Evolutionary conservation across 2,888 invertebrate species (phyloP), one percentile per base, ranked within the genome.

Genomic region (Exephanes ischioxanthus): DNA sequence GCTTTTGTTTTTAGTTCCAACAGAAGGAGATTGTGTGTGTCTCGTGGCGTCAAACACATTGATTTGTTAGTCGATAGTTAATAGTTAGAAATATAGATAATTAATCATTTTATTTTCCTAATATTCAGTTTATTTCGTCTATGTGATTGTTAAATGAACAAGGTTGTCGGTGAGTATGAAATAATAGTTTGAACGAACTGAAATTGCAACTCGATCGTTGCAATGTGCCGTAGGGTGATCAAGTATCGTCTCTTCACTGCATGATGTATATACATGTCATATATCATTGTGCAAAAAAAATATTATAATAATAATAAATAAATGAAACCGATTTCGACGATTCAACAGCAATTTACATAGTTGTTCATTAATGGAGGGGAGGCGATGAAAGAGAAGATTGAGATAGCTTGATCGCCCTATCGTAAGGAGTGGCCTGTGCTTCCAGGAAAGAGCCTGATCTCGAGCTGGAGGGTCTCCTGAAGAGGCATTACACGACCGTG

Each of bases 401-500:
- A 82, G 53, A 83, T 61, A 70, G 84, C 80, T 72, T 87, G 91
- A 91, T 92, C 90, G 89, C 88, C 89, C 85, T 88, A 90, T 92
- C 91, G 91, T 92, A 92, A 93, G 93, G 92, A 92, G 92, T 93
- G 91, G 90, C 92, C 92, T 94, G 90, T 93, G 92, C 91, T 95
- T 97, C 95, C 97, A 99, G 99, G 97, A 99, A 99, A 96, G 99
- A 99, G 95, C 99, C 99, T 94, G 99, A 99, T 96, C 97, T 99
- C 96, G 99, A 99, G 96, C 96, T 99, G 96, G 99, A 99, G 95
- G 99, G 99, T 95, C 97, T 99, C 94, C 98, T 99, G 95, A 99
- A 99, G 96, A 97, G 99, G 95, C 99, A 99, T 97, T 99, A 99
- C 97, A 99, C 99, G 94, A 99, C 99, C 95, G 99, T 99, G 96